A percentile compares a stretch with the other conserved stretches of the same genome.
Evolutionary conservation across 2,797 vertebrate species (phyloP).

Genomic region (Eulemur albifrons): DNA sequence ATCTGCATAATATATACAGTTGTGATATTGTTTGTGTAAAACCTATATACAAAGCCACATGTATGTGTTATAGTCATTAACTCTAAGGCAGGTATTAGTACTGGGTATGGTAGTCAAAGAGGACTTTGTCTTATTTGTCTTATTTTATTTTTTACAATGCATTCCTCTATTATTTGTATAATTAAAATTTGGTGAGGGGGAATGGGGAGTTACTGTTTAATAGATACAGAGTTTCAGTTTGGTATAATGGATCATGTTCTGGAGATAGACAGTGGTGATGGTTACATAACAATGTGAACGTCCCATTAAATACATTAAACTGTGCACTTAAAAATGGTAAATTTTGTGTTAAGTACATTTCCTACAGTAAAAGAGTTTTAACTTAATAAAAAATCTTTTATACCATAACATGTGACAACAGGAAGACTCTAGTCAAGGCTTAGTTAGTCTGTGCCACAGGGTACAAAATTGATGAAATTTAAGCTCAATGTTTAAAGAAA

Average conservation of each 20-base stretch:
- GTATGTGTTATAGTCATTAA: neutral
- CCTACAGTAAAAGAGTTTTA: neutral
- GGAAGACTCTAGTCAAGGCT: neutral
- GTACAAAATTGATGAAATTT: neutral
- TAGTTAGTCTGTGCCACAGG: neutral
- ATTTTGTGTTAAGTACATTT: neutral
- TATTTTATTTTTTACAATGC: neutral
- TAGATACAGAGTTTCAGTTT: neutral
- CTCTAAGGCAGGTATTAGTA: neutral
- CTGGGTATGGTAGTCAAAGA: neutral
- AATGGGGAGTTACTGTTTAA: neutral
- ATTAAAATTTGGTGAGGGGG: neutral
- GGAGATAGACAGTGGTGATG: neutral
- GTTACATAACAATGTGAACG: neutral
- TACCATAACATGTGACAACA: neutral
- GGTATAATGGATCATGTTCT: neutral
- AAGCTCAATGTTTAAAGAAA: neutral
- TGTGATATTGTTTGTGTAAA: neutral
- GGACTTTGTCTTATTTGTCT: neutral
- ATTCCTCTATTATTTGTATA: neutral
- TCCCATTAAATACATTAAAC: neutral
- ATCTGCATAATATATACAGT: neutral
- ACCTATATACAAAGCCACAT: neutral
- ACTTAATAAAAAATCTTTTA: neutral
- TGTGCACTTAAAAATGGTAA: neutral